Evolutionary conservation across 2,888 invertebrate genomes (phyloP), one percentile per base, ranked within the genome.

Genomic region (Xestia ashworthii): DNA sequence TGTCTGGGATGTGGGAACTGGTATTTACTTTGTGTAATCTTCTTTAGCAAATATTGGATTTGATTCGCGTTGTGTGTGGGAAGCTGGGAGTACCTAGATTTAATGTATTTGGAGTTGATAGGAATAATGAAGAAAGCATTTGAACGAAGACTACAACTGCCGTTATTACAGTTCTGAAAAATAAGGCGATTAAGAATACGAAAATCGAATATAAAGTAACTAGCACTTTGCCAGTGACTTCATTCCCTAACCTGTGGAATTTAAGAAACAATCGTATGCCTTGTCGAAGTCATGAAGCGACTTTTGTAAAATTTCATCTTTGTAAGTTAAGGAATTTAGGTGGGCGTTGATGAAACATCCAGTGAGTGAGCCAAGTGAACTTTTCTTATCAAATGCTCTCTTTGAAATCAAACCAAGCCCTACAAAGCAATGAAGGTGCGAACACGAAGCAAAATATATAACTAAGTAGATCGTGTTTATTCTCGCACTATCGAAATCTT

Each of bases 1-100:
- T 32, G 76, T 74, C 71, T 84, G 81, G 69, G 80, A 78, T 91
- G 94, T 94, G 94, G 93, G 94, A 95, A 93, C 62, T 83, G 32
- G 58, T 72, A 71, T 82, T 84, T 74, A 76, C 71, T 78, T 72
- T 77, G 78, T 81, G 78, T 81, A 70, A 85, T 82, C 72, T 76
- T 62, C 58, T 82, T 80, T 84, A 69, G 72, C 74, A 80, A 85
- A 86, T 82, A 88, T 86, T 79, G 79, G 74, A 79, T 78, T 85
- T 73, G 69, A 76, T 74, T 66, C 11, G 71, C 38, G 38, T 70
- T 55, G 44, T 68, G 48, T 80, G 80, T 81, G 82, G 87, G 80
- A 82, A 78, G n/a, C 41, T 72, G 22, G 12, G 1, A 0, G 14
- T 64, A n/a, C n/a, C n/a, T n/a, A 19, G 1, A 69, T 12, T 0